These are phyloP conservation scores for Seriola quinqueradiata DNA, from an alignment of 2,113 vertebrate species.

Conservation along the genomic window DNA sequence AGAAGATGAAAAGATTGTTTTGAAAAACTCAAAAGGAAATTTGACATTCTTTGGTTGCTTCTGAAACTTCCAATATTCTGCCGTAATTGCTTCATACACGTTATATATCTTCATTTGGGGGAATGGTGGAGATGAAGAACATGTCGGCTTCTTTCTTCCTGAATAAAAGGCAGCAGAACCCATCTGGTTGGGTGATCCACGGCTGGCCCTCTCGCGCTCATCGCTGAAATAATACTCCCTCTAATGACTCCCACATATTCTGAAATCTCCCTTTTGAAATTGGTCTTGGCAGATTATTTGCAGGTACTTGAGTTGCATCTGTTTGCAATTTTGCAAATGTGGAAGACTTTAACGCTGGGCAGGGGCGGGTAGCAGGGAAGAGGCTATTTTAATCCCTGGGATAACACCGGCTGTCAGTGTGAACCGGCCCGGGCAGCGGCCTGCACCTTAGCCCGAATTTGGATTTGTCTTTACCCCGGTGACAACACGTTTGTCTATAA, in stretches of 20 bases:
- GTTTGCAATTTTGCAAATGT: slow-evolving; percentile 99
- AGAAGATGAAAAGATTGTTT: slow-evolving; percentile 85
- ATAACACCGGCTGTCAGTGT: slow-evolving; percentile 94
- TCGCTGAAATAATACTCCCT: slow-evolving; percentile 99
- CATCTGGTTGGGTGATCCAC: slow-evolving; percentile 99
- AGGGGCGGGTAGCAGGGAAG: slow-evolving; percentile 83
- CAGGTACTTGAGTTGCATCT: slow-evolving; percentile 99
- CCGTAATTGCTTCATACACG: slow-evolving; percentile 96
- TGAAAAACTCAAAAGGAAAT: slow-evolving; percentile 90
- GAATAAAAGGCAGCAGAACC: slow-evolving; percentile 96
- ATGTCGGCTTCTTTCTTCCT: slow-evolving; percentile 79
- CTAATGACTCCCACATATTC: slow-evolving; percentile 99
- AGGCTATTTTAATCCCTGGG: slow-evolving; percentile 96
- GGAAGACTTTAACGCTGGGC: slow-evolving; percentile 99
- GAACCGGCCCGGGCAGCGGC: slow-evolving; percentile 77
- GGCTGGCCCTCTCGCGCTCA: slow-evolving; percentile 98
- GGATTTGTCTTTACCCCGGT: slow-evolving; percentile 82
- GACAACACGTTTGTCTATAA: slow-evolving; percentile 19
- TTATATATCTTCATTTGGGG: slow-evolving; percentile 95
- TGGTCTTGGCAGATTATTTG: slow-evolving; percentile 99
- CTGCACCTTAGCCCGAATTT: slow-evolving; percentile 49
- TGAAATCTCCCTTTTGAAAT: slow-evolving; percentile 99
- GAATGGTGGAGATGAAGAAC: slow-evolving; percentile 71
- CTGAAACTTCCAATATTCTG: slow-evolving; percentile 96
- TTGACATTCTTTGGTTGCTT: slow-evolving; percentile 96